phyloP scores from a whole-genome alignment of 2,888 invertebrate species.

The Aromia moschata region DNA sequence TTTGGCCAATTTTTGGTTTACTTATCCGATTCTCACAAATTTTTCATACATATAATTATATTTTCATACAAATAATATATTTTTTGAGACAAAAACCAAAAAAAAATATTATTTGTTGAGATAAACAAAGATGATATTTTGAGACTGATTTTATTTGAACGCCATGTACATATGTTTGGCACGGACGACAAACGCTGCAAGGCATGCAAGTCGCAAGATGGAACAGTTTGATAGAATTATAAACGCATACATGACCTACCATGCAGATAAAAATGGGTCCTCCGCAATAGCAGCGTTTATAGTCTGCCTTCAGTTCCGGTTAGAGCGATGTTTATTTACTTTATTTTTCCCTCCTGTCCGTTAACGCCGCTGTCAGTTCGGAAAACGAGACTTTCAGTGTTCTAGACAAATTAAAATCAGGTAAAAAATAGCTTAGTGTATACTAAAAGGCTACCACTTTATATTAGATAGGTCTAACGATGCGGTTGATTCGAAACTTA shows the following conservation, averaged over 20 bases:
- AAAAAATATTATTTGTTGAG: too few relatives aligned
- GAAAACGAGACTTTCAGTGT: constrained; percentile 36
- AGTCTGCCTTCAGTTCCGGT: not conserved
- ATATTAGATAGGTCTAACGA: too few relatives aligned
- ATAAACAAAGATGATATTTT: too few relatives aligned
- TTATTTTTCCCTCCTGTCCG: constrained; percentile 17
- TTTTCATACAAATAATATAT: too few relatives aligned
- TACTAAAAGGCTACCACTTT: too few relatives aligned
- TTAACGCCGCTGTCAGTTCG: not conserved
- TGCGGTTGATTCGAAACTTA: too few relatives aligned
- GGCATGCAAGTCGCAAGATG: not conserved
- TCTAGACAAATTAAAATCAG: constrained; percentile 37
- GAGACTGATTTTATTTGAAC: not conserved
- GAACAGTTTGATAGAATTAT: constrained; percentile 14
- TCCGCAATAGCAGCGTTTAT: not conserved
- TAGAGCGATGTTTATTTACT: constrained; percentile 1
- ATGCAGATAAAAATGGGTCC: constrained; percentile 1
- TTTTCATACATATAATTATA: too few relatives aligned
- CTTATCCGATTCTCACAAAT: too few relatives aligned
- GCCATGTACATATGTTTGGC: constrained; percentile 5
- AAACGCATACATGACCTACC: constrained; percentile 8
- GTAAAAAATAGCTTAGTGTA: constrained; percentile 24
- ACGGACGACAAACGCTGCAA: not conserved
- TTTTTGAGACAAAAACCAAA: too few relatives aligned
- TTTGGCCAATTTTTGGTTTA: too few relatives aligned